Evolutionary conservation across 2,797 vertebrate species (phyloP).

Genomic region (Prunella strophiata): DNA sequence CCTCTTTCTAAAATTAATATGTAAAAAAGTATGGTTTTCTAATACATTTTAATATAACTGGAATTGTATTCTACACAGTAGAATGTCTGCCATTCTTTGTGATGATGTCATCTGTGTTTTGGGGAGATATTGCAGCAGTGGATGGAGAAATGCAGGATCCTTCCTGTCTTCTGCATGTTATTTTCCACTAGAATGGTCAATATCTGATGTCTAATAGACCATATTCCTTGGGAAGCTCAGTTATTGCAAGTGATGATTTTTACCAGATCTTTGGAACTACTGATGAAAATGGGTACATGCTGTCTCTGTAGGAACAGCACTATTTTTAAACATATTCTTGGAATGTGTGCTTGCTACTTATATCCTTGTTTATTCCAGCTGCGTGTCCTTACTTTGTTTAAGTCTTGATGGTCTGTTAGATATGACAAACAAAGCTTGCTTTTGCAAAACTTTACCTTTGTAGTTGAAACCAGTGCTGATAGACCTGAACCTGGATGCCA

Average conservation of each 20-base stretch:
- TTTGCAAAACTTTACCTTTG: neutral
- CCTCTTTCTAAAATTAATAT: neutral
- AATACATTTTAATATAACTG: neutral
- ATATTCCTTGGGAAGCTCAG: neutral
- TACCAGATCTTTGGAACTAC: neutral
- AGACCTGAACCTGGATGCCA: neutral
- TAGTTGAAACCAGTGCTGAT: neutral
- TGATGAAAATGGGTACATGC: neutral
- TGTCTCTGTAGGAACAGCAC: conserved; percentile 2
- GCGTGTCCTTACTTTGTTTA: neutral
- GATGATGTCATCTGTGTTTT: neutral
- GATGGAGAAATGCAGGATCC: neutral
- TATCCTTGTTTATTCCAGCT: conserved; percentile 7
- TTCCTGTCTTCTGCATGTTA: neutral
- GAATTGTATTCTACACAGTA: neutral
- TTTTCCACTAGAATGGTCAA: neutral
- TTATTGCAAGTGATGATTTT: neutral
- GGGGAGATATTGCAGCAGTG: neutral
- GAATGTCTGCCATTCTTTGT: neutral
- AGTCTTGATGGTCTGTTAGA: neutral
- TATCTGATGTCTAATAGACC: neutral
- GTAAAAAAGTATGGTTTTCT: neutral
- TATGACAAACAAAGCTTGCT: neutral
- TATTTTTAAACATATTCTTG: conserved; percentile 20
- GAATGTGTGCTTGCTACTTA: neutral